phyloP scores from a whole-genome alignment of 2,797 vertebrate genomes.

The Rhabdophis nuchalis region DNA sequence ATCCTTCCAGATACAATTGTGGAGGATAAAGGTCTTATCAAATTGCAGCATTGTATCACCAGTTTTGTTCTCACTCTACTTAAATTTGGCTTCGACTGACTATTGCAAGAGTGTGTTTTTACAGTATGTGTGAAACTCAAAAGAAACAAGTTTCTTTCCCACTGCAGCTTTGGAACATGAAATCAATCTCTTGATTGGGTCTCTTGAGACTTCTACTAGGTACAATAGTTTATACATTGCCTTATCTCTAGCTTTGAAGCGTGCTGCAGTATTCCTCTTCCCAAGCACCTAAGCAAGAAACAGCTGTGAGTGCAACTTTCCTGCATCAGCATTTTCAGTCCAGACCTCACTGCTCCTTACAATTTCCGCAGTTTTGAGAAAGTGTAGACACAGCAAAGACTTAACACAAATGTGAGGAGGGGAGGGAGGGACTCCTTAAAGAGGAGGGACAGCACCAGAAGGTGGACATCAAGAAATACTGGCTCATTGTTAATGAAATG shows the following conservation, averaged over 20 bases:
- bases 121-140: not conserved
- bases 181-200: not conserved
- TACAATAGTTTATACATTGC: not conserved
- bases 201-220: not conserved
- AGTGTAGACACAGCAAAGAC: not conserved
- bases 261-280: constrained; percentile 20
- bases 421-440: not conserved
- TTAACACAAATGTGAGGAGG: not conserved
- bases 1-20: not conserved
- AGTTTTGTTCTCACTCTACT: not conserved
- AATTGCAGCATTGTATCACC: not conserved
- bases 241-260: not conserved
- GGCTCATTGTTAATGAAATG: not conserved
- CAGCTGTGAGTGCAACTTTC: constrained; percentile 2
- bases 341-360: not conserved
- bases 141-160: not conserved
- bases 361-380: not conserved
- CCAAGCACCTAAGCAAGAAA: constrained; percentile 1
- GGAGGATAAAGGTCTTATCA: not conserved
- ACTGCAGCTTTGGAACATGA: not conserved
- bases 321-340: not conserved
- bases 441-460: not conserved
- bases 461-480: not conserved
- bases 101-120: not conserved
- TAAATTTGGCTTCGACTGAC: not conserved